Conservation (phyloP, 2,113 vertebrate species). For the Poeciliopsis occidentalis region DNA sequence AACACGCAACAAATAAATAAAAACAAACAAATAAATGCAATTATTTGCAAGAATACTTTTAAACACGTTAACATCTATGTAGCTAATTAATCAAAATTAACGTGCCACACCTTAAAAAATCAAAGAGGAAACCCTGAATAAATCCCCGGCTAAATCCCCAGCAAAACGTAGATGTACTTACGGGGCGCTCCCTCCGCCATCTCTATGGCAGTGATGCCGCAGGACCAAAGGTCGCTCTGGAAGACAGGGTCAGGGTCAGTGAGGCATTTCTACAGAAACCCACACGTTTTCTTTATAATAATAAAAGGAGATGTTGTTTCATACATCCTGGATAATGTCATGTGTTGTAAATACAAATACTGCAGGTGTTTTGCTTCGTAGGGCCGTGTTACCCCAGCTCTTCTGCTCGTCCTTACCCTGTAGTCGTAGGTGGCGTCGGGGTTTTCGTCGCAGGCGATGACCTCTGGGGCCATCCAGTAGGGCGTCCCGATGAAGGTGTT, state of each 20-base stretch:
- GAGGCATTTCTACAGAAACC: too few relatives aligned
- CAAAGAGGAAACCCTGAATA: background rate
- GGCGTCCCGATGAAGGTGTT: conserved; percentile 98
- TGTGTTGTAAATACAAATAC: background rate
- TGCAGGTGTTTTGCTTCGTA: too few relatives aligned
- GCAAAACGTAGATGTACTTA: conserved; percentile 79
- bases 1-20: too few relatives aligned
- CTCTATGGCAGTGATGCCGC: conserved; percentile 97
- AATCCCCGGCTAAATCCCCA: background rate
- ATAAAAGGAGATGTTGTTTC: background rate
- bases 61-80: too few relatives aligned
- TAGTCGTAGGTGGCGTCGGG: conserved; percentile 99
- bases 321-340: background rate
- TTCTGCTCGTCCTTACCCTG: conserved; percentile 82
- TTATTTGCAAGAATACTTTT: too few relatives aligned
- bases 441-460: conserved; percentile 98
- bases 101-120: background rate
- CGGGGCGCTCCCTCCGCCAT: conserved; percentile 99
- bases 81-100: too few relatives aligned
- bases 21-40: too few relatives aligned
- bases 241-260: conserved; percentile 22
- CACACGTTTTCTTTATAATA: too few relatives aligned
- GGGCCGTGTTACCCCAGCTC: too few relatives aligned
- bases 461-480: conserved; percentile 99
- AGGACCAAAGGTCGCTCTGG: conserved; percentile 99